Base-by-base conservation (phyloP, 2,113 vertebrate genomes). In the Xenotilapia flavipinnis region DNA sequence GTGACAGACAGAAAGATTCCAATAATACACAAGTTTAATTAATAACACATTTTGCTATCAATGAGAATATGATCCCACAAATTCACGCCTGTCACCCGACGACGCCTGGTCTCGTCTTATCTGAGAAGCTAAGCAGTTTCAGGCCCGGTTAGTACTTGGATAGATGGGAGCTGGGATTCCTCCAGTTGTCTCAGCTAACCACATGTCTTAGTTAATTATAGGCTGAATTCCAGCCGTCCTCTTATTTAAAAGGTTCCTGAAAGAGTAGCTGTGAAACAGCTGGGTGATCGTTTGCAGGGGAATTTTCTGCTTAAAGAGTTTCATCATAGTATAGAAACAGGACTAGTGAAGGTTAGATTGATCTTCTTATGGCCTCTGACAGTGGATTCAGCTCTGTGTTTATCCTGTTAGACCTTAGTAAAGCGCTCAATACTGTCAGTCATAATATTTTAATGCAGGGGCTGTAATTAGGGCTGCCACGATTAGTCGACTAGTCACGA, bases 241-340 rank as follows among this genome's bases (percentile, higher is more conserved):
- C 7, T 23, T 26, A 26, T 73, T 73, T 73, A 42, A 70, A 70
- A 70, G 21, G 8, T 42, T 70, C 38, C 8, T 70, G 38, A 73
- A 2, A 40, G 36, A 36, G 58, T 62, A 62, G 31, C 5, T 62
- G 58, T 62, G 17, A 38, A 65, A 36, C 60, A 65, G 33, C 33
- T 65, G 60, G 33, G 33, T 65, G 60, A 62, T 62, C 58, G 4
- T 62, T 62, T 62, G 58, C 58, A 36, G 58, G 31, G 17, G 31
- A 36, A 62, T 0, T 7, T 19, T 62, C 31, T 36, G 31, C 17
- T 19, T 36, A 4, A n/a, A 62, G 1, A 36, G 9, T 33, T 33
- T 62, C 6, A 0, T 62, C 31, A 33, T 0, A 11, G 58, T 36
- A 62, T 36, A 11, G 31, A 68, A 13, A 21, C 62, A 65, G 19